Conservation (phyloP, 2,113 vertebrate genomes). For the Dendrocopos noguchii region DNA sequence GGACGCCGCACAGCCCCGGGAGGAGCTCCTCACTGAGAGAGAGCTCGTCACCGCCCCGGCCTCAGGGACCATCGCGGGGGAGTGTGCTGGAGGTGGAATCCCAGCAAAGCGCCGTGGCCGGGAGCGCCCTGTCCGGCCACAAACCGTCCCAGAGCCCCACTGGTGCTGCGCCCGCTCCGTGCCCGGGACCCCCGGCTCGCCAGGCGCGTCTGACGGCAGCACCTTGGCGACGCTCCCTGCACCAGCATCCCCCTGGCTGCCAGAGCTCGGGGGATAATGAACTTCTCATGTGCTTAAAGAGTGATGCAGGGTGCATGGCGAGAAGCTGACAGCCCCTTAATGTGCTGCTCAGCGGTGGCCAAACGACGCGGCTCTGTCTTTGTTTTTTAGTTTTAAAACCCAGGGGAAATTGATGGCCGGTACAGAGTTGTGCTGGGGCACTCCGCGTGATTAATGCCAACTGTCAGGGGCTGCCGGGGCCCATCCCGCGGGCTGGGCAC, state of each 20-base stretch:
- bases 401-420: slow-evolving; percentile 84
- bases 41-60: accelerated
- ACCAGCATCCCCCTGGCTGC: slow-evolving; percentile 64
- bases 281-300: slow-evolving; percentile 91
- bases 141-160: background rate
- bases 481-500: slow-evolving; percentile 4
- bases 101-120: background rate
- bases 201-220: background rate
- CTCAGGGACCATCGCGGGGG: background rate
- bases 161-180: accelerated
- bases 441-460: slow-evolving; percentile 84
- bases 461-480: slow-evolving; percentile 82
- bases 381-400: slow-evolving; percentile 78
- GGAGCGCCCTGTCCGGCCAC: accelerated
- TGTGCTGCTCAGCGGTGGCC: slow-evolving; percentile 84
- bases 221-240: slow-evolving; percentile 53
- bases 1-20: accelerated
- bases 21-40: background rate
- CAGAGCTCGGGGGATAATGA: slow-evolving; percentile 84
- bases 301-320: slow-evolving; percentile 85
- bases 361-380: slow-evolving; percentile 75
- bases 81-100: background rate
- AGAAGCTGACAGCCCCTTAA: slow-evolving; percentile 87
- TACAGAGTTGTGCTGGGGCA: slow-evolving; percentile 84
- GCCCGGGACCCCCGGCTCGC: accelerated